These are phyloP conservation scores for Hyperoplus immaculatus DNA, from an alignment of 2,797 vertebrate species.

Conservation along the genomic window DNA sequence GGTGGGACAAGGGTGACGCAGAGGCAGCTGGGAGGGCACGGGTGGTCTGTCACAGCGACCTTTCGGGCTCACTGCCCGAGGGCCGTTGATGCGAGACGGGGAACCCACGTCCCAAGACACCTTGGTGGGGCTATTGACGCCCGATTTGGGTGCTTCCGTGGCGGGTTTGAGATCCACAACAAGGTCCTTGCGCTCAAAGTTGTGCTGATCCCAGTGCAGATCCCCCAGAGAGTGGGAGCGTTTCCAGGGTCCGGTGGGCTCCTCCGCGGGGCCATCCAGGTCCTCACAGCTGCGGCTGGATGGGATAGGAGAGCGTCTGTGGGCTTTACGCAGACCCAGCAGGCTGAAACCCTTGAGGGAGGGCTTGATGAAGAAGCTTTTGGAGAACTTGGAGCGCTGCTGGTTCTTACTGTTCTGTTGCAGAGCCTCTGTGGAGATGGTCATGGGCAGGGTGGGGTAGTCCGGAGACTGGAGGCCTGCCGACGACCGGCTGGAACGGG, in stretches of 20 bases:
- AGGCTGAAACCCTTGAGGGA: slow-evolving; percentile 81
- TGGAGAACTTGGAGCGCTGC: slow-evolving; percentile 76
- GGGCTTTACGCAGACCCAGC: slow-evolving; percentile 83
- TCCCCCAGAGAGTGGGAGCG: slow-evolving; percentile 94
- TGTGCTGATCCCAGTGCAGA: slow-evolving; percentile 85
- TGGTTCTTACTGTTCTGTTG: slow-evolving; percentile 84
- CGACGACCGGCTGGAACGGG: slow-evolving; percentile 86
- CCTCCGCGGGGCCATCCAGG: slow-evolving; percentile 83
- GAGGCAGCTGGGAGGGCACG: slow-evolving; percentile 77
- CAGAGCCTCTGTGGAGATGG: slow-evolving; percentile 83
- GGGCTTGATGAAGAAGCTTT: slow-evolving; percentile 77
- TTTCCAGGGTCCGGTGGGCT: slow-evolving; percentile 84
- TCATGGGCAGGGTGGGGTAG: slow-evolving; percentile 90
- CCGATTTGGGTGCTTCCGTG: slow-evolving; percentile 45
- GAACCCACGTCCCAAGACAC: slow-evolving; percentile 38
- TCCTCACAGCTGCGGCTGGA: slow-evolving; percentile 93
- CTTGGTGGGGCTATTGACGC: slow-evolving; percentile 50
- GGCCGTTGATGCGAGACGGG: slow-evolving; percentile 35
- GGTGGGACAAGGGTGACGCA: slow-evolving; percentile 53
- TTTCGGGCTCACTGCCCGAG: slow-evolving; percentile 68
- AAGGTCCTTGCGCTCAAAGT: slow-evolving; percentile 65
- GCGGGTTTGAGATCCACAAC: slow-evolving; percentile 48
- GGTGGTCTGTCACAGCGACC: slow-evolving; percentile 59
- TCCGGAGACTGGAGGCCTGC: slow-evolving; percentile 86
- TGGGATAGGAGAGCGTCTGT: slow-evolving; percentile 83